Base-by-base conservation (phyloP, 2,888 invertebrate species). In the Nesidiocoris tenuis region DNA sequence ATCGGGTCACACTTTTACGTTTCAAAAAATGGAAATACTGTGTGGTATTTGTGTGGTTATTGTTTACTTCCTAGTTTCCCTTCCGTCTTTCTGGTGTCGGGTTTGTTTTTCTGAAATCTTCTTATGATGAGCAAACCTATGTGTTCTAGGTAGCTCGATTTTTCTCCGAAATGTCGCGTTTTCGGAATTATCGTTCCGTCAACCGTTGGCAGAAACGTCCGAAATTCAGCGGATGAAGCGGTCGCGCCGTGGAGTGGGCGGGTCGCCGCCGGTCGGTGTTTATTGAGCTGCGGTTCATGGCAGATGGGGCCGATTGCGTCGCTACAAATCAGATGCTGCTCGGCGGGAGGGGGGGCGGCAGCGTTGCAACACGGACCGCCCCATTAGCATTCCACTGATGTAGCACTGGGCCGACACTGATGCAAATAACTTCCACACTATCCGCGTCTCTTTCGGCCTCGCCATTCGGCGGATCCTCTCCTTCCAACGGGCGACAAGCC, bases 381-480 rank as follows among this genome's bases (percentile, higher is more conserved):
- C 77, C 71, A 77, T 77, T 77, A 76, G 77, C 77, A 77, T 77
- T 77, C 75, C 61, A 77, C 77, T 77, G 77, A 77, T 77, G 77
- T 76, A 77, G 77, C 77, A 77, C 76, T 70, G 57, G n/a, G 5
- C 3, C 74, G 64, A 77, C 75, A 75, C 61, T 59, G 75, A 77
- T 77, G 77, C 77, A 77, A 77, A 77, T 77, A 76, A 77, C 74
- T 74, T 74, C 74, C 74, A 7, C 39, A 7, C 39, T 39, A 39
- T 39, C 5, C 12, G 39, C 12, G 5, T 39, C 39, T 39, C 39
- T 39, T 39, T 39, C 12, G 39, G 39, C 5, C 39, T 39, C 39
- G 12, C 39, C 39, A 39, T 12, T 39, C n/a, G 39, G 3, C 39
- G 39, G 39, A 3, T 39, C 39, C 39, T 39, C 39, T 39, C 39